Evolutionary conservation across 2,113 vertebrate genomes (phyloP), one percentile per base, ranked within the genome.

Genomic region (Columbina picui): DNA sequence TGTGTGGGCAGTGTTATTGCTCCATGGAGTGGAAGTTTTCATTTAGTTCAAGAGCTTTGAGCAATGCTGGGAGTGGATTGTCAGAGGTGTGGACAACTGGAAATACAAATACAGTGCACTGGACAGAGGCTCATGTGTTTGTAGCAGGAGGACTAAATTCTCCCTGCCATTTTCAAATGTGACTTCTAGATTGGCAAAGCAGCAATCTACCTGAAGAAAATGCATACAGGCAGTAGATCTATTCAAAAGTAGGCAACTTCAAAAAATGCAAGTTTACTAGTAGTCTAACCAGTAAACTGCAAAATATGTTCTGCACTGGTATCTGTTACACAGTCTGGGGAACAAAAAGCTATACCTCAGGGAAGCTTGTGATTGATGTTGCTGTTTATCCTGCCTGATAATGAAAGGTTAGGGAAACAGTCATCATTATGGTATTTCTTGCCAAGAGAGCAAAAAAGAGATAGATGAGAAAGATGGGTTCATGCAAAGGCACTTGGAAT

Each of bases 371-470:
- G 87, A 71, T 55, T 90, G 30, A 76, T 82, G 77, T 29, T 81
- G 61, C 43, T 59, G 68, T 96, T 87, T 84, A 85, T 93, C 89
- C 90, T 97, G 93, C 84, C 89, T 92, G 93, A 94, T 90, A 96
- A 96, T 34, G 61, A 67, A 96, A 97, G 84, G 79, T 95, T 96
- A 96, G 49, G 95, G 83, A 97, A 96, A 96, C 90, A 91, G 79
- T 92, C 90, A 92, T 71, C n/a, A 4, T 79, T 81, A 89, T 71
- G 86, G 93, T 97, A 95, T 96, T 94, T 91, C 91, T 97, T 97
- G 85, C 87, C 92, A 96, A 96, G 69, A 9, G 5, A 56, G 91
- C 73, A 96, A 92, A 90, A 90, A 92, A 60, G 43, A 94, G 80
- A 93, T 85, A 89, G 95, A 93, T 75, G 69, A 92, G 81, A 90